These are phyloP conservation scores for Seladonia tumulorum DNA, from an alignment of 2,888 invertebrate genomes.

Conservation along the genomic window DNA sequence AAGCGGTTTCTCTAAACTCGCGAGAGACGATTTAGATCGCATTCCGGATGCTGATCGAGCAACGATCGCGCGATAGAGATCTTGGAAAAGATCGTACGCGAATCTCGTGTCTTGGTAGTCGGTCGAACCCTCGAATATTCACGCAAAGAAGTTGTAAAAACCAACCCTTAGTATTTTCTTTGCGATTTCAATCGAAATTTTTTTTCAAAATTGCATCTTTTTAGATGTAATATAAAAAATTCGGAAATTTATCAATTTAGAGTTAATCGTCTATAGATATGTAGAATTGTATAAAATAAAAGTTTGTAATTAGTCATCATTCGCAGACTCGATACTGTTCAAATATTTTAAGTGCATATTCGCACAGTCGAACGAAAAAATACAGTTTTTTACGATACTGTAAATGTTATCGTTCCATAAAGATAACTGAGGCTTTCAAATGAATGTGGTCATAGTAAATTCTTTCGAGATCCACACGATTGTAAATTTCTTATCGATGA, in stretches of 20 bases:
- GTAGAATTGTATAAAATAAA: background rate
- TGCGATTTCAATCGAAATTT: background rate
- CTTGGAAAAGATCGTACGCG: background rate
- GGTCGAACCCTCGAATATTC: background rate
- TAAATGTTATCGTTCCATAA: constrained; percentile 8
- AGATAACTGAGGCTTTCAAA: background rate
- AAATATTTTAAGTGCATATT: background rate
- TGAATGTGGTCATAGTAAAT: background rate
- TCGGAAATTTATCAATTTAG: no score
- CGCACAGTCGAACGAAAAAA: background rate
- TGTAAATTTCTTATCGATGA: background rate
- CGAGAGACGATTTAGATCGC: constrained; percentile 32
- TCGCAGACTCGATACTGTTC: background rate
- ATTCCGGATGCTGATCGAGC: constrained; percentile 3
- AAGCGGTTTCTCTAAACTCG: constrained; percentile 60
- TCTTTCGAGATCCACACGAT: background rate
- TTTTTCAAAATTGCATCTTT: no score
- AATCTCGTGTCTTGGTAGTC: background rate
- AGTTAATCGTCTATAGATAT: no score
- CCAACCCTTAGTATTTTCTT: background rate
- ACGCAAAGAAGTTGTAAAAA: background rate
- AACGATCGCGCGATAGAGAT: background rate
- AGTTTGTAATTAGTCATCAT: background rate
- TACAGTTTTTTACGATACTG: background rate
- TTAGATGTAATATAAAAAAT: no score